Conservation (phyloP, 2,888 invertebrate genomes). For the Troglohyphantes excavatus region DNA sequence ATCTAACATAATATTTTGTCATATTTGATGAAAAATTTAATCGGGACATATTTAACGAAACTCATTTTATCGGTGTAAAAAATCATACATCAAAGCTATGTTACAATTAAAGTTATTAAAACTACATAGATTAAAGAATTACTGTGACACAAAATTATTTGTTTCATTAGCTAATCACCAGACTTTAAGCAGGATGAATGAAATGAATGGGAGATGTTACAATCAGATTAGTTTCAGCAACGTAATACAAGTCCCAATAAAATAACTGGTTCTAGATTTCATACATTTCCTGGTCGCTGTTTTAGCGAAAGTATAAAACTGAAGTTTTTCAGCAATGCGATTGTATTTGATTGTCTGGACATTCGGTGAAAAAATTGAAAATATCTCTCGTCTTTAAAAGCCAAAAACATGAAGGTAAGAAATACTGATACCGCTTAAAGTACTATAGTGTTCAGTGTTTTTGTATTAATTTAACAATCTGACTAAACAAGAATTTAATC, state of each 20-base stretch:
- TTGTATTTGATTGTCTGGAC: background rate
- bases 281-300: background rate
- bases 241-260: background rate
- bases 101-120: background rate
- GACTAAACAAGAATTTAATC: background rate
- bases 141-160: no score
- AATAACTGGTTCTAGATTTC: constrained; percentile 22
- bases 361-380: constrained; percentile 11
- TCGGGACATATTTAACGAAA: no score
- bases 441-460: background rate
- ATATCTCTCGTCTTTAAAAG: background rate
- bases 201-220: background rate
- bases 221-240: background rate
- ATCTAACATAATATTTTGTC: no score
- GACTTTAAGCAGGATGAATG: background rate
- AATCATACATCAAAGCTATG: no score
- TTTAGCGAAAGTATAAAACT: constrained; percentile 45
- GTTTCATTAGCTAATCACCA: background rate
- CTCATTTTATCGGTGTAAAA: no score
- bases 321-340: background rate
- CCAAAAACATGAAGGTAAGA: constrained; percentile 55
- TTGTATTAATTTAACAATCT: background rate
- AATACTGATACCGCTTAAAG: background rate
- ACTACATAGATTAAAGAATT: no score
- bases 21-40: no score